Conservation (phyloP, 2,888 invertebrate genomes). For the Cosmia trapezina region DNA sequence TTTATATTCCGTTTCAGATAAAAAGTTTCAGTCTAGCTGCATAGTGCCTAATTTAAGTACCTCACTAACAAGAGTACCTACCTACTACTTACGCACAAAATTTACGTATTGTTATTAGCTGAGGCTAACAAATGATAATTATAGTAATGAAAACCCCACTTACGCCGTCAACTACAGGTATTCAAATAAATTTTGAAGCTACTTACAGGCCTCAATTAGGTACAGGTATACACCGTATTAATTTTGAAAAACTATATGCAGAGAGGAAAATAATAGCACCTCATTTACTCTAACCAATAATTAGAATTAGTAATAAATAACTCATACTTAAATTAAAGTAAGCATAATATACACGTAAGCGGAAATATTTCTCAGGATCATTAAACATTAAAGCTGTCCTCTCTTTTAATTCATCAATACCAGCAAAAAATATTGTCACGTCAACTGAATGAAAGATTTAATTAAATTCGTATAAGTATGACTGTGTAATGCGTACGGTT, state of each 20-base stretch:
- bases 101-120: constrained; percentile 26
- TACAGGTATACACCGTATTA: constrained; percentile 9
- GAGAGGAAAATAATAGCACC: constrained; percentile 7
- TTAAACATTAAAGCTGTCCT: constrained; percentile 42
- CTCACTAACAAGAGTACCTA: constrained; percentile 40
- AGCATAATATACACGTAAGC: constrained; percentile 13
- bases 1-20: not conserved
- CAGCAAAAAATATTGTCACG: constrained; percentile 31
- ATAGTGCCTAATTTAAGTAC: constrained; percentile 8
- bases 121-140: constrained; percentile 37
- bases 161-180: constrained; percentile 32
- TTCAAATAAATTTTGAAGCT: constrained; percentile 45
- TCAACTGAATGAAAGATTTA: constrained; percentile 56
- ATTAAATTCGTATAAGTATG: constrained; percentile 41
- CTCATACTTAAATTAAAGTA: constrained; percentile 7
- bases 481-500: constrained; percentile 44
- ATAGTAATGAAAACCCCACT: constrained; percentile 43
- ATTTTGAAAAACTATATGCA: constrained; percentile 22
- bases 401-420: constrained; percentile 43
- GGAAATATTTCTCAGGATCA: constrained; percentile 21
- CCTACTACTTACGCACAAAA: constrained; percentile 8
- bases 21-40: constrained; percentile 1
- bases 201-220: constrained; percentile 6
- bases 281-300: constrained; percentile 22
- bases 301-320: constrained; percentile 23